phyloP scores from a whole-genome alignment of 2,113 vertebrate genomes.

The Sterrhoptilus dennistouni region DNA sequence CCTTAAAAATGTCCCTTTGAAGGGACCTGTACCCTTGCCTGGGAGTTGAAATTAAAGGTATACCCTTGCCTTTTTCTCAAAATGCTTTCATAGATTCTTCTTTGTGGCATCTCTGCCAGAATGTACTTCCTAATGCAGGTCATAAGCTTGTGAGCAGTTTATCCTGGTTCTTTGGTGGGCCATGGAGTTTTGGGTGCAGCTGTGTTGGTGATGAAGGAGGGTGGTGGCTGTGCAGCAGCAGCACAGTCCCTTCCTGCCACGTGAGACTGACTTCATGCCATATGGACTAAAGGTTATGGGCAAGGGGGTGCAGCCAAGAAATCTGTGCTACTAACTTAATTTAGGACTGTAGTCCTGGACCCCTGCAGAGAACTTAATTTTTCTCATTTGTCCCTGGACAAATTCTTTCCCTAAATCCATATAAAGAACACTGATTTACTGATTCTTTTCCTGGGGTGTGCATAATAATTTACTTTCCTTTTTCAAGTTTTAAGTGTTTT shows the following conservation, averaged over 20 bases:
- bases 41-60: neutral
- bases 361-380: neutral
- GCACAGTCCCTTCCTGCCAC: neutral
- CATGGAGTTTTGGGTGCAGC: accelerated
- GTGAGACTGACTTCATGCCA: neutral
- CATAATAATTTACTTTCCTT: neutral
- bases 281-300: neutral
- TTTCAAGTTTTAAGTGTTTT: neutral
- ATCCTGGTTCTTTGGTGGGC: neutral
- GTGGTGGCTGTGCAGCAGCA: neutral
- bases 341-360: neutral
- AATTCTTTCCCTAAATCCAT: neutral
- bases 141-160: neutral
- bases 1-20: neutral
- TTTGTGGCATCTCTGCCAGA: neutral
- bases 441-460: neutral
- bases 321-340: neutral
- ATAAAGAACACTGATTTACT: neutral
- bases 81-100: neutral
- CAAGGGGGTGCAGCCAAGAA: neutral
- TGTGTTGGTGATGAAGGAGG: neutral
- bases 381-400: neutral
- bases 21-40: neutral
- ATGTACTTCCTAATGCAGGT: neutral
- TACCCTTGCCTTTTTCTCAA: neutral